These are phyloP conservation scores for Dallia pectoralis DNA, from an alignment of 2,797 vertebrate genomes.

Conservation along the genomic window DNA sequence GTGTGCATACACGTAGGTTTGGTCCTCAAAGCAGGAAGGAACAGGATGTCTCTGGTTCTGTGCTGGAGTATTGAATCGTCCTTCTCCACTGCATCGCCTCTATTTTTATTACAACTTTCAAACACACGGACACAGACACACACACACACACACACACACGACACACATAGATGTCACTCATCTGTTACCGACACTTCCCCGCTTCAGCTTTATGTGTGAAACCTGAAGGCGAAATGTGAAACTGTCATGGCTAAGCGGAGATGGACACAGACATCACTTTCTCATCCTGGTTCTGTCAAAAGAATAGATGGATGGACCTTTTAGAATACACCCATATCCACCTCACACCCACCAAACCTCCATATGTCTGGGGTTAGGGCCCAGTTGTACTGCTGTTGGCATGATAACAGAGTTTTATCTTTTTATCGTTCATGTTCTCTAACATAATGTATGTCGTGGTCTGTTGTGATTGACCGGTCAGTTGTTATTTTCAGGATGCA, in stretches of 20 bases:
- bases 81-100: slow-evolving; percentile 23
- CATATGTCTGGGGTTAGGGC: neutral
- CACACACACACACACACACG: slow-evolving; percentile 18
- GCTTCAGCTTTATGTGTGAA: slow-evolving; percentile 19
- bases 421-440: too few species aligned
- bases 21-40: slow-evolving; percentile 52
- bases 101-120: slow-evolving; percentile 44
- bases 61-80: slow-evolving; percentile 30
- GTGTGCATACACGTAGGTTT: slow-evolving; percentile 17
- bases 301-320: slow-evolving; percentile 29
- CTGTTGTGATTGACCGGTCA: slow-evolving; percentile 11
- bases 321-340: slow-evolving; percentile 9
- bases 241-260: slow-evolving; percentile 41
- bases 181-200: slow-evolving; percentile 23
- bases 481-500: slow-evolving; percentile 75
- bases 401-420: too few species aligned
- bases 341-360: neutral
- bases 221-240: slow-evolving; percentile 29
- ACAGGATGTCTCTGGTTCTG: slow-evolving; percentile 53
- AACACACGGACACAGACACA: neutral
- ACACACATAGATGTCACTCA: slow-evolving; percentile 15
- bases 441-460: neutral
- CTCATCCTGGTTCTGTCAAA: slow-evolving; percentile 44
- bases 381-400: neutral
- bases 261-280: slow-evolving; percentile 34